Percentiles rank a stretch among this genome's conserved stretches.
Conservation (phyloP, 2,797 vertebrate species). For the Melanotaenia nigrans region DNA sequence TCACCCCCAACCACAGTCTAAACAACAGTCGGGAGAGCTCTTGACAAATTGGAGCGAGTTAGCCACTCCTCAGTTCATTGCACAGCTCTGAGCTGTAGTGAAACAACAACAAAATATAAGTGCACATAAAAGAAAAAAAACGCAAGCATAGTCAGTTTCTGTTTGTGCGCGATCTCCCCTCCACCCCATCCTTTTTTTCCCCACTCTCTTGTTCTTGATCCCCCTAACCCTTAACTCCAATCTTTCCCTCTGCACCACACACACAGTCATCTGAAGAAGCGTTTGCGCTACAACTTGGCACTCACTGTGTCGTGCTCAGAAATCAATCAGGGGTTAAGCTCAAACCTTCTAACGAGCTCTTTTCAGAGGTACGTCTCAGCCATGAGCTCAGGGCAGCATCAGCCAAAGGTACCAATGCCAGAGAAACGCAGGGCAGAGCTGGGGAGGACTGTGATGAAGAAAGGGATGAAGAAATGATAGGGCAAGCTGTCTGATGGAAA, state of each 20-base stretch:
- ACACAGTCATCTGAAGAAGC: slow-evolving; percentile 52
- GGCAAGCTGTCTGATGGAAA: slow-evolving; percentile 54
- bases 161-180: slow-evolving; percentile 39
- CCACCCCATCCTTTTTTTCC: slow-evolving; percentile 5
- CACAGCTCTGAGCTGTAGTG: slow-evolving; percentile 69
- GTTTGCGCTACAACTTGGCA: slow-evolving; percentile 55
- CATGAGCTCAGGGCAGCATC: slow-evolving; percentile 54
- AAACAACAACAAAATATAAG: slow-evolving; percentile 75
- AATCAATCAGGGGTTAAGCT: slow-evolving; percentile 81
- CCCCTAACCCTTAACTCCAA: slow-evolving; percentile 44
- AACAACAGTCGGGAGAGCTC: slow-evolving; percentile 71
- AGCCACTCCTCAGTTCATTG: slow-evolving; percentile 78
- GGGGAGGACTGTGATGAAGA: slow-evolving; percentile 27
- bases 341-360: slow-evolving; percentile 77
- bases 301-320: slow-evolving; percentile 65
- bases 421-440: slow-evolving; percentile 35
- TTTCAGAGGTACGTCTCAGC: slow-evolving; percentile 64
- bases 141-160: slow-evolving; percentile 52
- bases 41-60: slow-evolving; percentile 80
- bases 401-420: slow-evolving; percentile 52
- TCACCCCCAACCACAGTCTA: slow-evolving; percentile 64
- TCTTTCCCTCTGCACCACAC: slow-evolving; percentile 32
- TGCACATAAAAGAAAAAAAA: slow-evolving; percentile 59
- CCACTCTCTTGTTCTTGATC: slow-evolving; percentile 65
- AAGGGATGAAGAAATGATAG: slow-evolving; percentile 40